Conservation (phyloP, 2,113 vertebrate genomes). For the Aptenodytes forsteri region DNA sequence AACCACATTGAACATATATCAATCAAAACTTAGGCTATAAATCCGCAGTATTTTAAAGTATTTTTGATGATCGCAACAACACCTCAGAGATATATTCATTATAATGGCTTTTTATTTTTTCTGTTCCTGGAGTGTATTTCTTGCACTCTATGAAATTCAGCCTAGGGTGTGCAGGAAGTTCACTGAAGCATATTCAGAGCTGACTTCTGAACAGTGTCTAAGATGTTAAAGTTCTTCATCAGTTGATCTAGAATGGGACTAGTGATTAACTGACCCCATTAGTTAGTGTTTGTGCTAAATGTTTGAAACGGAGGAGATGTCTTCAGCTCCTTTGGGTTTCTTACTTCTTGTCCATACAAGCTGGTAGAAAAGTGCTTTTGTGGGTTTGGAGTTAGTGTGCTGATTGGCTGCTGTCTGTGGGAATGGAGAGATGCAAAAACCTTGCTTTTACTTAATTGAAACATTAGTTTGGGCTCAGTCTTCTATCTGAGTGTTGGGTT, state of each 20-base stretch:
- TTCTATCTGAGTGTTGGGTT: neutral
- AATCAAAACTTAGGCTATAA: neutral
- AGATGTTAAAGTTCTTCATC: neutral
- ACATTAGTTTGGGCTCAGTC: neutral
- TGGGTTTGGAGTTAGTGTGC: neutral
- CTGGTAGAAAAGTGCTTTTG: neutral
- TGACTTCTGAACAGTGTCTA: neutral
- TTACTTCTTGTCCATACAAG: neutral
- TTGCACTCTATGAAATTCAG: neutral
- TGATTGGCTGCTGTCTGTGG: neutral
- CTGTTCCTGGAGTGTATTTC: neutral
- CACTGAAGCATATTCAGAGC: neutral
- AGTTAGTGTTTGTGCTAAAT: neutral
- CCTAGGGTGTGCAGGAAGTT: neutral
- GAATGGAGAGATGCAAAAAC: neutral
- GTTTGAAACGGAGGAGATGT: neutral
- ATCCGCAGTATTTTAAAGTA: neutral
- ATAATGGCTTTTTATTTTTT: neutral
- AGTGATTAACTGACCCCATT: neutral
- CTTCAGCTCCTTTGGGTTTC: neutral
- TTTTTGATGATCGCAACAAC: neutral
- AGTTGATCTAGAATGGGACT: neutral
- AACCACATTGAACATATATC: neutral
- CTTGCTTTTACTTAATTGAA: neutral
- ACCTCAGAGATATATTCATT: neutral